These are phyloP conservation scores for Oegoconia quadripuncta DNA, from an alignment of 2,888 invertebrate species.

Conservation along the genomic window DNA sequence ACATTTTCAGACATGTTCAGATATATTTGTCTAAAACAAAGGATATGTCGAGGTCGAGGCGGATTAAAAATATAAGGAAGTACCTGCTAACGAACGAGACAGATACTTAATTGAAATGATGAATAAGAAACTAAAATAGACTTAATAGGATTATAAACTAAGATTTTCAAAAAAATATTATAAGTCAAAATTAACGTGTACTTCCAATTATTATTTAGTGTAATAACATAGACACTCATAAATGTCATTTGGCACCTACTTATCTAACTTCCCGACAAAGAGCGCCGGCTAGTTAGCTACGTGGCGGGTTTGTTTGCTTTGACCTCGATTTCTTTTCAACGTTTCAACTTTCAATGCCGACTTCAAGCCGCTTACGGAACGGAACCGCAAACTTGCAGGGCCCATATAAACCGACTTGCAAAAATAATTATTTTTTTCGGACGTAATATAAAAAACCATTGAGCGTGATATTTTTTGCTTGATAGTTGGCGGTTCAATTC, in stretches of 20 bases:
- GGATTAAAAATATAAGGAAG: too few relatives aligned
- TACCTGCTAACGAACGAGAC: too few relatives aligned
- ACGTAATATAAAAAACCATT: not conserved
- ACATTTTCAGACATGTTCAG: too few relatives aligned
- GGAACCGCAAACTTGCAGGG: slow-evolving; percentile 29
- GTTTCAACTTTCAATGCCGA: slow-evolving; percentile 74
- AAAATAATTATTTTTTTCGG: not conserved
- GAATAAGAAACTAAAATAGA: too few relatives aligned
- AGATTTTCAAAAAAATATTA: too few relatives aligned
- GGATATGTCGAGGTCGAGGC: too few relatives aligned
- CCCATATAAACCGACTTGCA: not conserved
- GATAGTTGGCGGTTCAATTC: not conserved
- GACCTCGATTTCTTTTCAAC: slow-evolving; percentile 79
- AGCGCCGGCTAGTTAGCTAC: slow-evolving; percentile 47
- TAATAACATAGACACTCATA: not conserved
- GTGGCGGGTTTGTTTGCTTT: slow-evolving; percentile 61
- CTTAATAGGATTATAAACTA: too few relatives aligned
- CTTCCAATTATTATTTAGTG: too few relatives aligned
- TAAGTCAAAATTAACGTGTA: too few relatives aligned
- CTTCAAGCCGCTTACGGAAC: slow-evolving; percentile 39
- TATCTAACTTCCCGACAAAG: not conserved
- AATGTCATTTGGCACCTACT: not conserved
- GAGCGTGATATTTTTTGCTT: not conserved
- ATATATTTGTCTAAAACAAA: too few relatives aligned
- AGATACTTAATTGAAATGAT: too few relatives aligned